Evolutionary conservation across 2,888 invertebrate species (phyloP), one percentile per base, ranked within the genome.

Genomic region (Atrina japonica): DNA sequence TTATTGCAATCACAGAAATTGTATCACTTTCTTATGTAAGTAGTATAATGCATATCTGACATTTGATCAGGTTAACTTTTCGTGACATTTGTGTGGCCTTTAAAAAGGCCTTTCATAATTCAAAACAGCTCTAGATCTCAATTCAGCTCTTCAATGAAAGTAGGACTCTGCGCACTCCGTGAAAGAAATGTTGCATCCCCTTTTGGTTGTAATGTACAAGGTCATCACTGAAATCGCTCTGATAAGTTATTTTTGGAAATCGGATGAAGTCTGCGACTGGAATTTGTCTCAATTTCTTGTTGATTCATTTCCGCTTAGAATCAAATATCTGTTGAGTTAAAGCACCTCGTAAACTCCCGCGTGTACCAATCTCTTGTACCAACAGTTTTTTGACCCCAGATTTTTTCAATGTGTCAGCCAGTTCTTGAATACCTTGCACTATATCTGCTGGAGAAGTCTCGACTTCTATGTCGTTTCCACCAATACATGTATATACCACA

Each of bases 231-330:
- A 30, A 55, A 55, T 55, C 21, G 16, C 21, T n/a, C 0, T 29
- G 55, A 30, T 18, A 55, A 18, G 29, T 29, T 18, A 55, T 55
- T 29, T 55, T 35, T 11, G 55, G 25, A 30, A 35, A 55, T 30
- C 14, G 29, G 30, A 55, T 1, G 35, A 2, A 14, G 29, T 18
- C n/a, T n/a, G n/a, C n/a, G n/a, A n/a, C n/a, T n/a, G n/a, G n/a
- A n/a, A n/a, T n/a, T n/a, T n/a, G 29, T 55, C 9, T 6, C 7
- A 55, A 30, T 35, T 41, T 35, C 16, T 58, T 43, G 23, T 40
- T 58, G 41, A 58, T 41, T 40, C 23, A 11, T 23, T 58, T 58
- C 25, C 58, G 18, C 23, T 25, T 58, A 9, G 25, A 40, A 14
- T 58, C 58, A 25, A 58, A 58, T 16, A 14, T 41, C 2, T 25